Evolutionary conservation across 2,888 invertebrate species (phyloP), one percentile per base, ranked within the genome.

Genomic region (Acronicta alni): DNA sequence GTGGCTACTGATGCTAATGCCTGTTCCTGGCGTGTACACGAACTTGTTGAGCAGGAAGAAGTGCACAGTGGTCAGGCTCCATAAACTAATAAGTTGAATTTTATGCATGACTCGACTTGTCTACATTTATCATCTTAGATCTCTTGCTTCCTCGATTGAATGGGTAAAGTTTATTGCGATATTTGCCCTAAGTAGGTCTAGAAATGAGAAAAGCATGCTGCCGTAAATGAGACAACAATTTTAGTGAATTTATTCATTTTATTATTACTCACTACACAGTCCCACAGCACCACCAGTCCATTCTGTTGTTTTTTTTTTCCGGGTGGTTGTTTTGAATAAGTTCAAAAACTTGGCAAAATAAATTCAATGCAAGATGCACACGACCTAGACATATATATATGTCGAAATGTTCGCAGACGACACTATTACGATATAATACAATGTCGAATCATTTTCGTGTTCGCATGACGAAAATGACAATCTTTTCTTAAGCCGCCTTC

Each of bases 371-470:
- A 49, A 45, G 54, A 46, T 47, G 48, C 43, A 70, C 44, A 47
- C 55, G 78, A 71, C 79, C 80, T 68, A 75, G 77, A 80, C 79
- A 72, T 57, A 77, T 51, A 58, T 68, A 39, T 51, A 58, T 68
- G 39, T 57, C 49, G 64, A 64, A 71, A 76, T 56, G 14, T 54
- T 46, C 54, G 48, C 49, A 60, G 74, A 76, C 66, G 71, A 67
- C 63, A 71, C 57, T 57, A 42, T 66, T 57, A 44, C 76, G 56
- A 68, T 56, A 49, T 43, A 59, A 45, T 18, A 55, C 30, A 60
- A 54, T 59, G 65, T 20, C 41, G 20, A 57, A 42, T 56, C 49
- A 56, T 51, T 16, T 54, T 75, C 59, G 58, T 57, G 57, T 55
- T 30, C 42, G 55, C 41, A 49, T 65, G 65, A 59, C 57, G 46